phyloP scores from a whole-genome alignment of 2,797 vertebrate genomes.

The Pseudochirops cupreus region DNA sequence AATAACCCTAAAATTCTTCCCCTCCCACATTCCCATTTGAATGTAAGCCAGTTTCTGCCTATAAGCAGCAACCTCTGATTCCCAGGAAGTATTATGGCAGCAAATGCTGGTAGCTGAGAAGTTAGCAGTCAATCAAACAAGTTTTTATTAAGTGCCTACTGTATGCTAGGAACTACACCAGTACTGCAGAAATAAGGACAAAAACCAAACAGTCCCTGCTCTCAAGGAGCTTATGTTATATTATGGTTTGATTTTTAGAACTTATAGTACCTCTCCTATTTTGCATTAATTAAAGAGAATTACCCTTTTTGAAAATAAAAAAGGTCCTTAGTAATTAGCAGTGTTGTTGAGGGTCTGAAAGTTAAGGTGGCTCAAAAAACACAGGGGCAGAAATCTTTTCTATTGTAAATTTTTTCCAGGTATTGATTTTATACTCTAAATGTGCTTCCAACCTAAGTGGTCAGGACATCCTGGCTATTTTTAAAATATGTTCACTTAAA shows the following conservation, averaged over 20 bases:
- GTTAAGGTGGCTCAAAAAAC: not conserved
- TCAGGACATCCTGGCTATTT: not conserved
- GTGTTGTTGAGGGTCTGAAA: not conserved
- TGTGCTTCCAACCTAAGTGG: constrained; percentile 40
- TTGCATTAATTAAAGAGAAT: not conserved
- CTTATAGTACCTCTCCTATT: not conserved
- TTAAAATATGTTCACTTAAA: not conserved
- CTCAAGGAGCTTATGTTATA: not conserved
- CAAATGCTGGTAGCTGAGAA: not conserved
- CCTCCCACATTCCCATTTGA: not conserved
- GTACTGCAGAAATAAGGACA: not conserved
- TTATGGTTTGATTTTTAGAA: not conserved
- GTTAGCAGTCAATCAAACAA: not conserved
- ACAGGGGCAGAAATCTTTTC: not conserved
- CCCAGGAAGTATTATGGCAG: not conserved
- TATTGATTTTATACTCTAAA: constrained; percentile 40
- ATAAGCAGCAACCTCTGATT: not conserved
- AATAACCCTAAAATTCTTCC: not conserved
- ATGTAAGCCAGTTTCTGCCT: too few relatives aligned
- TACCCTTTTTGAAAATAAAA: not conserved
- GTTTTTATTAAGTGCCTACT: not conserved
- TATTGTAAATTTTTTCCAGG: not conserved
- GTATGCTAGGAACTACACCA: not conserved
- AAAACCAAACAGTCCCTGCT: not conserved
- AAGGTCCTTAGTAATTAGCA: not conserved